Evolutionary conservation across 1,140 invertebrate genomes (phyloP), one percentile per base, ranked within the genome.

Genomic region (Aphidius ervi): DNA sequence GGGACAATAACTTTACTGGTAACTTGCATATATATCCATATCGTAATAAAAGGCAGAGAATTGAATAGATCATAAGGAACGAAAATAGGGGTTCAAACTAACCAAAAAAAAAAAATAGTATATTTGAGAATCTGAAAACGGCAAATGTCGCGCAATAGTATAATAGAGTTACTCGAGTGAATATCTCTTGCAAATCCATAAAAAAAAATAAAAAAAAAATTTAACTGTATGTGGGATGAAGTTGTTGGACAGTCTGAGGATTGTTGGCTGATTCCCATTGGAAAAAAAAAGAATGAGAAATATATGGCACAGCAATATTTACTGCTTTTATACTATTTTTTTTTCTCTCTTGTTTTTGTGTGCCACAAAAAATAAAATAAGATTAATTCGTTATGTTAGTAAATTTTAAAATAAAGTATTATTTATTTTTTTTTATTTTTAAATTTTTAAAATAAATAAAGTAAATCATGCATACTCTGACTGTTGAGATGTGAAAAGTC

Each of bases 121-220:
- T 46, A 58, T 46, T 16, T 16, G 16, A 16, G 56, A 48, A 58
- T 58, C 9, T 58, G 46, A 58, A 47, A 9, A 48, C 5, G 9
- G 46, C 16, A 47, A 56, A 62, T 45, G 54, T 56, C 48, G 55
- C 48, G 47, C 46, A 62, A 62, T 61, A 56, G 43, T 61, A 61
- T 62, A 62, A 62, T 62, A 48, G 60, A 62, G 60, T 62, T 56
- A 57, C 46, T 57, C 48, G 41, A 57, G 54, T 62, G 55, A 46
- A 62, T 62, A 57, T 62, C 48, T 62, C 54, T 46, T 52, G 58
- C 58, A 48, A 31, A 59, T 40, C 59, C 45, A 60, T 60, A 60
- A 60, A 60, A 60, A 42, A 50, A 52, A 45, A 60, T 54, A 55
- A 47, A 40, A 41, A 41, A 48, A 54, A 10, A 40, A 16, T 16